Base-by-base conservation (phyloP, 1,140 invertebrate genomes). In the Lordiphosa stackelbergi region DNA sequence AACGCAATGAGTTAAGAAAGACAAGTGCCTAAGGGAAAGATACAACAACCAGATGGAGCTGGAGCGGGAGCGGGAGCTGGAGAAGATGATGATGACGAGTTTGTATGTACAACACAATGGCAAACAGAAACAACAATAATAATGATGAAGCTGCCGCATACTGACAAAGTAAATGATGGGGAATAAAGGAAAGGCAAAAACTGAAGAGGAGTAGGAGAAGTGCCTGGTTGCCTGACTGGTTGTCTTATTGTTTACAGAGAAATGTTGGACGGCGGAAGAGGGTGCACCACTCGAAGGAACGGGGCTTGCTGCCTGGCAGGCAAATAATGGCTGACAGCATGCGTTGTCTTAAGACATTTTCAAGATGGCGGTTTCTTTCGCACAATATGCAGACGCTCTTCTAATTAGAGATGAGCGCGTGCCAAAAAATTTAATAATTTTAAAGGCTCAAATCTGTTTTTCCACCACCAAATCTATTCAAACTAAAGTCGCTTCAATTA, bases 1-100 rank as follows among this genome's bases (percentile, higher is more conserved):
- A 81, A 84, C 74, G 78, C 84, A 86, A 86, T 86, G 84, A 86
- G 84, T 85, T 86, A 86, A 86, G 84, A 86, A 86, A 84, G 84
- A 86, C 84, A 86, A 85, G 77, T 84, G 79, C 84, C 73, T 68
- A 69, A 79, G 71, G 69, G 57, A 69, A 63, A 71, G 72, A 56
- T 49, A 66, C 35, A 73, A 45, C 53, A 69, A 49, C 65, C 70
- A 53, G 46, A 11, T 31, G 40, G 11, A 62, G 49, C 42, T 42
- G 59, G 35, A 38, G 57, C 43, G 12, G 28, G 34, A 22, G 19
- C 48, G 3, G n/a, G 34, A 37, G 19, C 2, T 19, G 28, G n/a
- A n/a, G n/a, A 45, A 43, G 12, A 31, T 46, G 58, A 78, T 53
- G 69, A 70, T 79, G 74, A 78, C 66, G 74, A 46, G 56, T 63